Evolutionary conservation across 2,797 vertebrate species (phyloP).

Genomic region (Chrysocyon brachyurus): DNA sequence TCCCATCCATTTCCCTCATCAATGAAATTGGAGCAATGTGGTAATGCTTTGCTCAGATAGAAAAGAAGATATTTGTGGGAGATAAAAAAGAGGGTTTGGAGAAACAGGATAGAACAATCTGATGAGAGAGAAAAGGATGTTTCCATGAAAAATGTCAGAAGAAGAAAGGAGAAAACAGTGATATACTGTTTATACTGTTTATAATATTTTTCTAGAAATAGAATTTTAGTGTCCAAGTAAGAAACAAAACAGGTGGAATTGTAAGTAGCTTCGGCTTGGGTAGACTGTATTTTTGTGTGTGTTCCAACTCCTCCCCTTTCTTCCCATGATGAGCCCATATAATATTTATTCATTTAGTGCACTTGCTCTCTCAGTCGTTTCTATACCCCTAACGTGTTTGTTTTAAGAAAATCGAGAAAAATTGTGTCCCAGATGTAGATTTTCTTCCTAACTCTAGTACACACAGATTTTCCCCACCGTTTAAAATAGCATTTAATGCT

Average conservation of each 20-base stretch:
- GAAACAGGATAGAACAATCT: not conserved
- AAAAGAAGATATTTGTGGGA: not conserved
- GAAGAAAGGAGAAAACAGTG: not conserved
- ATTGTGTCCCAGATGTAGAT: not conserved
- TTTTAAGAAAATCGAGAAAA: constrained; percentile 19
- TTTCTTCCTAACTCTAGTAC: not conserved
- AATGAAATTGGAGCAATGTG: not conserved
- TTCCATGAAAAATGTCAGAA: not conserved
- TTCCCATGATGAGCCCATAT: not conserved
- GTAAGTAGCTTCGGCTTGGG: not conserved
- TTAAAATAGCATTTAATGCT: not conserved
- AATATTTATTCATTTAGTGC: not conserved
- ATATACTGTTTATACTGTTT: too few relatives aligned
- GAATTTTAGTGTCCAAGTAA: not conserved
- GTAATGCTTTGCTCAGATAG: not conserved
- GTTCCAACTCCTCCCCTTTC: not conserved
- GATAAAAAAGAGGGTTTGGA: not conserved
- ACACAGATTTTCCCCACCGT: not conserved
- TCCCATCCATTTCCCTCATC: not conserved
- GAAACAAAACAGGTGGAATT: not conserved
- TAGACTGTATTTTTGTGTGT: not conserved
- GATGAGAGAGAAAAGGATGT: not conserved
- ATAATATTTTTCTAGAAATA: constrained; percentile 8
- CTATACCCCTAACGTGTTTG: not conserved
- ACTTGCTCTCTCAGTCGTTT: not conserved